Conservation (phyloP, 2,797 vertebrate genomes). For the Hypotaenidia okinawae region DNA sequence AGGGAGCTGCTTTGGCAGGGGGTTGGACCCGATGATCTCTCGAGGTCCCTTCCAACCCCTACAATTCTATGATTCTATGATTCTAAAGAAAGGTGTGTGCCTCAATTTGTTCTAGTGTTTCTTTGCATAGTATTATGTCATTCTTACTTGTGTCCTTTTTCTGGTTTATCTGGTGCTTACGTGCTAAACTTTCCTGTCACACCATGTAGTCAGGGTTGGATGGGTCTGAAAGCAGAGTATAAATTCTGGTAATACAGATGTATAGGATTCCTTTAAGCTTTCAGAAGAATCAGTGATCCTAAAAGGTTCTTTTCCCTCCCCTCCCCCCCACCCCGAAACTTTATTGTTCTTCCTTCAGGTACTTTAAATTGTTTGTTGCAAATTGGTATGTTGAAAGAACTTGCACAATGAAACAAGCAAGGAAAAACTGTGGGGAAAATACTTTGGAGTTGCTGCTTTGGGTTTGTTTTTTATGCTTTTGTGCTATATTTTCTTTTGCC, state of each 20-base stretch:
- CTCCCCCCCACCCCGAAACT: no score
- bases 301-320: neutral
- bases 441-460: neutral
- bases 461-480: neutral
- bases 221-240: neutral
- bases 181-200: neutral
- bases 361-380: neutral
- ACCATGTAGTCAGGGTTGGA: neutral
- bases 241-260: neutral
- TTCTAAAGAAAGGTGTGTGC: neutral
- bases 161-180: neutral
- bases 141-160: neutral
- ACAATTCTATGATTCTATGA: no score
- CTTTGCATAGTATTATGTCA: neutral
- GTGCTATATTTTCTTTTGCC: neutral
- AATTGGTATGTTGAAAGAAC: neutral
- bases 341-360: neutral
- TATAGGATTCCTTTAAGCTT: neutral
- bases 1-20: no score
- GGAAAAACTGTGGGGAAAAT: neutral
- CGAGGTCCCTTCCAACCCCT: no score
- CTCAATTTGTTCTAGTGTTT: neutral
- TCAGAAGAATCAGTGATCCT: neutral
- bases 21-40: no score
- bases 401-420: neutral